These are phyloP conservation scores for Oenanthe oenanthe DNA, from an alignment of 2,113 vertebrate species.

Conservation along the genomic window DNA sequence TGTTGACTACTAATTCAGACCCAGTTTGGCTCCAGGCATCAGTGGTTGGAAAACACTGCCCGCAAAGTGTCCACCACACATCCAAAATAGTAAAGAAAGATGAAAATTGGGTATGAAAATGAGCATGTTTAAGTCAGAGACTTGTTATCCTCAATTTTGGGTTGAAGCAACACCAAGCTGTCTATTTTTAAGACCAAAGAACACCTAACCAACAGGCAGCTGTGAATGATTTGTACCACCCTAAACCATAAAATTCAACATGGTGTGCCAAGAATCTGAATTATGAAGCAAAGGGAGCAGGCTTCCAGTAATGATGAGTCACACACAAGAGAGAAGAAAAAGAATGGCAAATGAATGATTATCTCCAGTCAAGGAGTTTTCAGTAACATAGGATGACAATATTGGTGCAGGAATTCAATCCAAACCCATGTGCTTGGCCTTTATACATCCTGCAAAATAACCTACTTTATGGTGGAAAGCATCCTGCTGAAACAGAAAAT, in stretches of 20 bases:
- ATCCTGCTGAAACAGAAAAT: background rate
- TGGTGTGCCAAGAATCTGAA: conserved; percentile 63
- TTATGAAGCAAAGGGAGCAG: conserved; percentile 58
- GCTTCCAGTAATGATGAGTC: conserved; percentile 69
- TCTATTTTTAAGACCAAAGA: background rate
- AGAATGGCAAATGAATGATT: conserved; percentile 18
- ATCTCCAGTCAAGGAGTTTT: conserved; percentile 28
- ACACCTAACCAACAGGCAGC: conserved; percentile 50
- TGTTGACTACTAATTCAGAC: conserved; percentile 3
- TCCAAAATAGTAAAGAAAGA: conserved; percentile 21
- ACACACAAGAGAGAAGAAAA: conserved; percentile 41
- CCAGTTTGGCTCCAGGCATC: background rate
- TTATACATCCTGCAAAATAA: background rate
- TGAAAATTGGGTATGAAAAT: conserved; percentile 37
- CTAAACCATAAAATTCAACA: conserved; percentile 57
- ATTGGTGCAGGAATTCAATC: background rate
- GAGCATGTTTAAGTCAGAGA: background rate
- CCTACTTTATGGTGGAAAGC: background rate
- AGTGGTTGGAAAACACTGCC: background rate
- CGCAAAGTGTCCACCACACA: background rate
- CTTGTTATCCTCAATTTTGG: background rate
- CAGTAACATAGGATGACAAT: background rate
- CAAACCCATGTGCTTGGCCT: conserved; percentile 1
- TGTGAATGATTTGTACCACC: conserved; percentile 58
- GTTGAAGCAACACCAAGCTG: background rate